Conservation (phyloP, 2,888 invertebrate species). For the Eristalis tenax region DNA sequence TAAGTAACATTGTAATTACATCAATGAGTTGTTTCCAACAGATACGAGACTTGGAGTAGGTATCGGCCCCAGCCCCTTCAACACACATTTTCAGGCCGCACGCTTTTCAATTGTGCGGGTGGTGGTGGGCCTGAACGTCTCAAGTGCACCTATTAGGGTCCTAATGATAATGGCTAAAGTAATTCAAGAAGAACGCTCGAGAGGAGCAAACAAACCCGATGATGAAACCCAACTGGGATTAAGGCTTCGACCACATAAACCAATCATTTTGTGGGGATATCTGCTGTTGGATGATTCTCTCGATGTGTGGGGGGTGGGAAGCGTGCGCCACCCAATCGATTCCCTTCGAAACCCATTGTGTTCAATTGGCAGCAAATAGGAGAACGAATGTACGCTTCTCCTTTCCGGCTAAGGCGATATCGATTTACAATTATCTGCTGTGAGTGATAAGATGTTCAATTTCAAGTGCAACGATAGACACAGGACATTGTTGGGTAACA, state of each 20-base stretch:
- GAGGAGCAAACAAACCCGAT: conserved; percentile 50
- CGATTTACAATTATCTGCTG: conserved; percentile 11
- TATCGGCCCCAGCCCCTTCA: background rate
- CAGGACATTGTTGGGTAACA: background rate
- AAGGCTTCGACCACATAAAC: conserved; percentile 59
- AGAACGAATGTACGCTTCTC: background rate
- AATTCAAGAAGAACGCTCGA: conserved; percentile 52
- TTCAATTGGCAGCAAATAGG: background rate
- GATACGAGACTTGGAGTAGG: background rate
- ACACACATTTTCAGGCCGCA: background rate
- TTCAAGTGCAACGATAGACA: background rate
- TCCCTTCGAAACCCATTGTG: background rate
- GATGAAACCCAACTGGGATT: conserved; percentile 62
- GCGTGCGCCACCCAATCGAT: conserved; percentile 5
- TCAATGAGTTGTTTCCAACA: conserved; percentile 26
- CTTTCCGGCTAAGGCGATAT: background rate
- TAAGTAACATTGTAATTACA: conserved; percentile 61
- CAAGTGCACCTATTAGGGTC: conserved; percentile 61
- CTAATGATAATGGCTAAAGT: conserved; percentile 65
- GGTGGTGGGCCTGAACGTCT: conserved; percentile 11
- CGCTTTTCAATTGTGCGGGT: conserved; percentile 12
- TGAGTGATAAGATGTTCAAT: conserved; percentile 2
- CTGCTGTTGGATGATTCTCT: conserved; percentile 15
- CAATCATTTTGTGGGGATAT: conserved; percentile 59
- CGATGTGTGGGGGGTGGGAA: background rate